Evolutionary conservation across 2,888 invertebrate genomes (phyloP).

Genomic region (Xanthia icteritia): DNA sequence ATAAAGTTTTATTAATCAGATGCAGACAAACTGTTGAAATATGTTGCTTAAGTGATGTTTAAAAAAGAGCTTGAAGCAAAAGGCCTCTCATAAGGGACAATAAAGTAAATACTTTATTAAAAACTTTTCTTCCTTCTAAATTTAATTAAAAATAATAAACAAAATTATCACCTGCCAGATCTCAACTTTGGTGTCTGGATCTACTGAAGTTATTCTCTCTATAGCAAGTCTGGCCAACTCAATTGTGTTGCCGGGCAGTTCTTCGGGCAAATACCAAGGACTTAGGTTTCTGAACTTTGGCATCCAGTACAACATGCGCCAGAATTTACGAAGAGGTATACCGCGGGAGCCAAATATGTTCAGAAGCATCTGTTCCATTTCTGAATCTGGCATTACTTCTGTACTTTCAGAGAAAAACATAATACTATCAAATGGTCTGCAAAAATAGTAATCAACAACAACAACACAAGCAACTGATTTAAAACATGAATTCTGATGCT

Average conservation of each 20-base stretch:
- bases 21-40: neutral
- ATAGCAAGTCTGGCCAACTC: conserved; percentile 96
- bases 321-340: conserved; percentile 93
- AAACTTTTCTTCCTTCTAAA: neutral
- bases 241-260: conserved; percentile 94
- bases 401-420: conserved; percentile 65
- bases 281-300: conserved; percentile 98
- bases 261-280: conserved; percentile 95
- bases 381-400: conserved; percentile 97
- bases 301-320: conserved; percentile 97
- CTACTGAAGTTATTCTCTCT: conserved; percentile 95
- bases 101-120: neutral
- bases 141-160: neutral
- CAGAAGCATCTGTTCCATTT: conserved; percentile 95
- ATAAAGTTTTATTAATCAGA: conserved; percentile 36
- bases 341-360: conserved; percentile 96
- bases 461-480: neutral
- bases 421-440: conserved; percentile 17
- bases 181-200: conserved; percentile 92
- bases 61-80: neutral
- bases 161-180: conserved; percentile 90
- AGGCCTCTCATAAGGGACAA: neutral
- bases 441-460: conserved; percentile 12
- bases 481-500: neutral
- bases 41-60: neutral